Conservation (phyloP, 2,797 vertebrate species). For the Bovichtus diacanthus region DNA sequence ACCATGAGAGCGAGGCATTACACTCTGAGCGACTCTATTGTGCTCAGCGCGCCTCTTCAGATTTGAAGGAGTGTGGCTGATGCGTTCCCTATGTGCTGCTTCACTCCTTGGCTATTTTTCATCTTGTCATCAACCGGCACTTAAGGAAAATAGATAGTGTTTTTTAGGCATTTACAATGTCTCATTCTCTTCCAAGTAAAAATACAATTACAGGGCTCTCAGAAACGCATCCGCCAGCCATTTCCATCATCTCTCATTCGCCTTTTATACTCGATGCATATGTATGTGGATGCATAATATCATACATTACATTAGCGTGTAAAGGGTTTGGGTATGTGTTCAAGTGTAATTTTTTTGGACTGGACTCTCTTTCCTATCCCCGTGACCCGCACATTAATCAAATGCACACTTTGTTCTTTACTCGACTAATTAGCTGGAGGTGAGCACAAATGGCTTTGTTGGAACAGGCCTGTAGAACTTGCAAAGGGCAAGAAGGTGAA, state of each 20-base stretch:
- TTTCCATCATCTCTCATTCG: constrained; percentile 23
- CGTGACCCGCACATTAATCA: constrained; percentile 66
- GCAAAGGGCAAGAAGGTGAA: constrained; percentile 48
- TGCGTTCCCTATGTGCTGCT: constrained; percentile 38
- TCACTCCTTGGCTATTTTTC: constrained; percentile 59
- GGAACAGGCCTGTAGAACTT: constrained; percentile 16
- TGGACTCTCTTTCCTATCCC: background rate
- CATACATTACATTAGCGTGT: background rate
- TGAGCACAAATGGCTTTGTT: constrained; percentile 63
- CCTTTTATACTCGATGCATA: constrained; percentile 10
- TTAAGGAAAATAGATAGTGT: constrained; percentile 59
- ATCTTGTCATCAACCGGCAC: constrained; percentile 64
- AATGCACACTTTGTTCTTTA: constrained; percentile 54
- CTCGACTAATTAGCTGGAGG: constrained; percentile 66
- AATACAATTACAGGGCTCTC: constrained; percentile 58
- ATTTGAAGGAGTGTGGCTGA: constrained; percentile 52
- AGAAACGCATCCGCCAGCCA: constrained; percentile 22
- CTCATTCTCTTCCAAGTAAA: constrained; percentile 56
- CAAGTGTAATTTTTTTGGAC: constrained; percentile 27
- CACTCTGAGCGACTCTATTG: constrained; percentile 19
- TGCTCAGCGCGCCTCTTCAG: constrained; percentile 53
- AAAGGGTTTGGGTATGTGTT: constrained; percentile 16
- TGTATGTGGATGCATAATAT: constrained; percentile 24
- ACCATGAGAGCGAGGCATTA: constrained; percentile 20
- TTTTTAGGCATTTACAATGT: constrained; percentile 44